Base-by-base conservation (phyloP, 2,797 vertebrate species). In the Gymnopithys bicolor region DNA sequence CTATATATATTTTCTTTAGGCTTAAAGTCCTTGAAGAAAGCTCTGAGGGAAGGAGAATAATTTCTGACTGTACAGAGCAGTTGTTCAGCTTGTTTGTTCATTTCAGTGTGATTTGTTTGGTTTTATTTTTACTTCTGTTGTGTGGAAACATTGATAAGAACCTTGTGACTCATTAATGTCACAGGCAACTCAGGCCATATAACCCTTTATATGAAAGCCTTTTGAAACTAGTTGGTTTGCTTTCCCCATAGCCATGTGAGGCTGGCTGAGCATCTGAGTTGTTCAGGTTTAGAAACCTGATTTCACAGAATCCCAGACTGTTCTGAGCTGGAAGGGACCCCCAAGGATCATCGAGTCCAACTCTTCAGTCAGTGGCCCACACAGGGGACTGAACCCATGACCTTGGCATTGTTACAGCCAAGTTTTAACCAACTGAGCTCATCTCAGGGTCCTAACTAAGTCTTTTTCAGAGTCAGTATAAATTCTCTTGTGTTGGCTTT, bases 11-110 rank as follows among this genome's bases (percentile, higher is more conserved):
- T 95, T 93, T 89, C 58, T 87, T 93, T 83, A 78, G 84, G 51
- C 62, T 94, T 67, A 59, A 91, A 94, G 74, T 74, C 66, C 86
- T 93, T 87, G 67, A 93, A 90, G 75, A 94, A 91, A 81, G 22
- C 62, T 63, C 78, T 66, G 64, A 84, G 87, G 79, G 84, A 81
- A 64, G 58, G 35, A 45, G 55, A 84, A 30, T 62, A 52, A 86
- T 94, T 90, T 95, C 76, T 84, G 28, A 30, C 76, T 59, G 32
- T 68, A 68, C 43, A 63, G 70, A 92, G 59, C 48, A 71, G 56
- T 94, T 95, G 71, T 85, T 92, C 60, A 80, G 45, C 56, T 84
- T 84, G 39, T 82, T 94, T 2, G 0, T 82, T 93, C 30, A n/a
- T 83, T 87, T 55, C 7, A 67, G 17, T 68, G 53, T 53, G 30